These are phyloP conservation scores for Myopa tessellatipennis DNA, from an alignment of 2,888 invertebrate species.

Conservation along the genomic window DNA sequence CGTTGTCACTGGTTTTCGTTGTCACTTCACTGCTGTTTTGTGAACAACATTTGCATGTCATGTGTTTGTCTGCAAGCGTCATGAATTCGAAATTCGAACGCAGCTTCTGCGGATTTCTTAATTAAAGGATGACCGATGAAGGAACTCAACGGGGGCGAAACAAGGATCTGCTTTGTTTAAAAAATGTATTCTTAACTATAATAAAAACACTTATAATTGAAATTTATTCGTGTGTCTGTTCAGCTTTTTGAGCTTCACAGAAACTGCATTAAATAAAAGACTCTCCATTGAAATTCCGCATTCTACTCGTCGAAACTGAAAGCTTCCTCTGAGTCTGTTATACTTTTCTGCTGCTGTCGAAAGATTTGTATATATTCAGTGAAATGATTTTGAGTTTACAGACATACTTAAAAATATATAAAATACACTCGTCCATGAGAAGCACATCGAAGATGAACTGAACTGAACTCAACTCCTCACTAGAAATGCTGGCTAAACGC, in stretches of 20 bases:
- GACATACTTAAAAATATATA: background rate
- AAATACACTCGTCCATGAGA: background rate
- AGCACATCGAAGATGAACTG: background rate
- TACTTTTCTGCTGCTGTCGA: background rate
- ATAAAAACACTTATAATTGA: background rate
- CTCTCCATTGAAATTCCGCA: no score
- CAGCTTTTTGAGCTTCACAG: background rate
- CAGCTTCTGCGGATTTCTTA: background rate
- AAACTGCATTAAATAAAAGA: background rate
- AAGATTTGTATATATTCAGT: background rate
- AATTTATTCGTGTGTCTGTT: background rate
- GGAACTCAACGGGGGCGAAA: background rate
- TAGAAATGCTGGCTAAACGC: no score
- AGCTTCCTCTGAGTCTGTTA: background rate
- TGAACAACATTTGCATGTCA: background rate
- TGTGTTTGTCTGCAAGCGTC: background rate
- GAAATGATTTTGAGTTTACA: background rate
- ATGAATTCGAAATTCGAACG: background rate
- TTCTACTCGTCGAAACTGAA: no score
- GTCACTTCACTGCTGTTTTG: no score
- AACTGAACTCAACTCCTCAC: background rate
- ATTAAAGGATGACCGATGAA: conserved; percentile 2
- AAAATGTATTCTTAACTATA: background rate
- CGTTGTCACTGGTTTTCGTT: no score
- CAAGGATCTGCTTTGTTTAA: no score